A percentile compares a stretch with the other conserved stretches of the same genome.
phyloP scores from a whole-genome alignment of 2,888 invertebrate genomes.

The Stratiomys singularior region DNA sequence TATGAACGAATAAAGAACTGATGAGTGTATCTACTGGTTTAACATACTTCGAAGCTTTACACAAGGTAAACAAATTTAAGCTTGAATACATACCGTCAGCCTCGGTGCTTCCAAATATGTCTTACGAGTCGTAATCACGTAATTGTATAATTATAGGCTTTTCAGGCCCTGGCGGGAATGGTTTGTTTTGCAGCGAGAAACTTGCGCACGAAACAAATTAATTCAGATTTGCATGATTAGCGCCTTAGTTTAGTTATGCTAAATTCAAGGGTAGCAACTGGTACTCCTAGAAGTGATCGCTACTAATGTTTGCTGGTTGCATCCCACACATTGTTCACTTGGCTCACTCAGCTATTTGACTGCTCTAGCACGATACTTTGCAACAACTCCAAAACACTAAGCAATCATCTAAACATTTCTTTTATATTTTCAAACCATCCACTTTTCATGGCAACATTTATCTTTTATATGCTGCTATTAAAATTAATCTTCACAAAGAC shows the following conservation, averaged over 20 bases:
- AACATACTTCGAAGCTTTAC: not conserved
- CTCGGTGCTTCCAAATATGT: not conserved
- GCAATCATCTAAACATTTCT: not conserved
- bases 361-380: not conserved
- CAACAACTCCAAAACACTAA: not conserved
- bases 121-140: not conserved
- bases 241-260: not conserved
- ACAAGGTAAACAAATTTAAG: not conserved
- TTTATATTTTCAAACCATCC: not conserved
- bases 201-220: not conserved
- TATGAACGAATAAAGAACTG: no score
- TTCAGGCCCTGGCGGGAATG: not conserved
- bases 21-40: not conserved
- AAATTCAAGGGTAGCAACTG: constrained; percentile 12
- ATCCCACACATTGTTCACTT: constrained; percentile 21
- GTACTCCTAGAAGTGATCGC: not conserved
- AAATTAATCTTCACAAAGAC: not conserved
- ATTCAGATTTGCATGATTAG: not conserved
- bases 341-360: not conserved
- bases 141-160: not conserved
- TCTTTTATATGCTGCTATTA: not conserved
- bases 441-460: not conserved
- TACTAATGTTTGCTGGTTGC: not conserved
- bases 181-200: no score
- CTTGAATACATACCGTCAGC: constrained; percentile 18